Base-by-base conservation (phyloP, 2,888 invertebrate species). In the Ophion slaviceki region DNA sequence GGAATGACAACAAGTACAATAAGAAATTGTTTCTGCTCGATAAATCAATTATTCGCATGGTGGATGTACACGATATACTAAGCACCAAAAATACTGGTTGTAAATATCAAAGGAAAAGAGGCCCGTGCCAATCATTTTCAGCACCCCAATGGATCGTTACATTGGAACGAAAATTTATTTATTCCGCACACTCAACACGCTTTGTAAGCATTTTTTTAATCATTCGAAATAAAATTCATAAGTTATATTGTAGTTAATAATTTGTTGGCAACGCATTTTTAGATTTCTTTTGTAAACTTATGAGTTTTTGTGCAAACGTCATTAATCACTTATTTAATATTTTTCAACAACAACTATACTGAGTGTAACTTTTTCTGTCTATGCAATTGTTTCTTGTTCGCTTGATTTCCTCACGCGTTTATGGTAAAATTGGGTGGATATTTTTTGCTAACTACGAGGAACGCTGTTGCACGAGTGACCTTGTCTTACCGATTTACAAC, bases 31-130 rank as follows among this genome's bases (percentile, higher is more conserved):
- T 53, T 64, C 14, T 20, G n/a, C 59, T 4, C 70, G 10, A 64
- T 57, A 57, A 40, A 84, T 36, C 40, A 67, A 75, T 79, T 72
- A 24, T 59, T 40, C 28, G 62, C 40, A 20, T 62, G 10, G 24
- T n/a, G 8, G 6, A 47, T 67, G 14, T 20, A 57, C 61, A n/a
- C 61, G 10, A 24, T n/a, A 24, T 61, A 40, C 40, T 20, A 5
- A 40, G 17, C 17, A 17, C 40, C 10, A 24, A 53, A n/a, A 28
- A 11, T 5, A 17, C 53, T 53, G 3, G 4, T 5, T 53, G 17
- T 17, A 14, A 53, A 53, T 53, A 17, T 17, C 53, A 53, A 17
- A 14, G 53, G 14, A 53, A 17, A 53, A 17, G 2, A 53, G 0
- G 0, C 8, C 40, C 40, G 7, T 40, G 6, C 0, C 7, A 40